Percentiles rank a stretch among this genome's conserved stretches.
Evolutionary conservation across 2,888 invertebrate genomes (phyloP).

Genomic region (Neoitamus cyanurus): DNA sequence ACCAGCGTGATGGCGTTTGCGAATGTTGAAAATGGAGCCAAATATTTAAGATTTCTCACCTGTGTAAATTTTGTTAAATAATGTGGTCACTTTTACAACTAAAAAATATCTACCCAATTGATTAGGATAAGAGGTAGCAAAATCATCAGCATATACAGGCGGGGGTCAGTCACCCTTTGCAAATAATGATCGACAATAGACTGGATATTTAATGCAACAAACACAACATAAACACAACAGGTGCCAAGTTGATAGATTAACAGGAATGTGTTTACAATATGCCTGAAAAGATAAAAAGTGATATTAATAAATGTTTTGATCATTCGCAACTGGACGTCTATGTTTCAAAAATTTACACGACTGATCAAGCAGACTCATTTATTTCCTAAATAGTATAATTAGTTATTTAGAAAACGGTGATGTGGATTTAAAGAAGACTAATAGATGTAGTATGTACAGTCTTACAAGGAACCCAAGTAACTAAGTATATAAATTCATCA

Average conservation of each 20-base stretch:
- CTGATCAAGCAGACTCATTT: too few species aligned
- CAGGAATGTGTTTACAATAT: conserved; percentile 78
- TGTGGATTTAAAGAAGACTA: too few species aligned
- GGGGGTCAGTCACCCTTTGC: conserved; percentile 68
- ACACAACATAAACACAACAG: conserved; percentile 96
- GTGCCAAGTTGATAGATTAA: conserved; percentile 94
- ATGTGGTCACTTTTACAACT: not conserved
- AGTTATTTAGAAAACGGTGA: too few species aligned
- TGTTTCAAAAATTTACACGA: too few species aligned
- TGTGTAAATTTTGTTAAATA: conserved; percentile 35
- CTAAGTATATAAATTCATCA: too few species aligned
- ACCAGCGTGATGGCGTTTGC: conserved; percentile 87
- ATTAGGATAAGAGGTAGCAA: conserved; percentile 81
- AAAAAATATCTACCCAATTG: conserved; percentile 75
- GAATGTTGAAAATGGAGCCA: conserved; percentile 90
- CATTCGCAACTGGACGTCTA: too few species aligned
- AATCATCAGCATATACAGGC: conserved; percentile 78
- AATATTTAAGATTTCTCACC: conserved; percentile 79
- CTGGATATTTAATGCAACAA: conserved; percentile 88
- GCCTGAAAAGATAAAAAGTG: conserved; percentile 67
- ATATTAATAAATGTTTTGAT: not conserved
- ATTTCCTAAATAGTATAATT: too few species aligned
- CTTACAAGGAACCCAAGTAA: too few species aligned
- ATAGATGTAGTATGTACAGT: too few species aligned
- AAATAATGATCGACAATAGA: conserved; percentile 71